phyloP scores from a whole-genome alignment of 2,113 vertebrate genomes.

The Poecilia latipinna region DNA sequence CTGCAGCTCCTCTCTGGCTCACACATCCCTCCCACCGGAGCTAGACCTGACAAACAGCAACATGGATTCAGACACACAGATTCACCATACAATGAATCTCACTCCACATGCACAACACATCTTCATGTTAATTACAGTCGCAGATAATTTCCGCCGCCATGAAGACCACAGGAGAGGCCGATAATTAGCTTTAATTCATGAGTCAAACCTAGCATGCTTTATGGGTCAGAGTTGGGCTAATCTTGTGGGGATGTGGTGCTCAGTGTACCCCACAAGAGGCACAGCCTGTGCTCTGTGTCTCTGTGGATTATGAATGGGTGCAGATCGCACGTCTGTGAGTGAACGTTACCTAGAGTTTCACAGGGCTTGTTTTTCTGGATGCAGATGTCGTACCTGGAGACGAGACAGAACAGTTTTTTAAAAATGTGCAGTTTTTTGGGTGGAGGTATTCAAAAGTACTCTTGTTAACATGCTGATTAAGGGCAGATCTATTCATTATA shows the following conservation, averaged over 20 bases:
- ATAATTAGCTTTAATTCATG: neutral
- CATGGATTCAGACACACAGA: conserved; percentile 7
- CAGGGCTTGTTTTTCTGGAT: conserved; percentile 99
- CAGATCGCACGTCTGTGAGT: neutral
- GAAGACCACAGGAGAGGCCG: too few relatives aligned
- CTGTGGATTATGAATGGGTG: neutral
- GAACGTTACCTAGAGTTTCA: conserved; percentile 90
- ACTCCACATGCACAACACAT: neutral
- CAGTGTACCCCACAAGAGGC: neutral
- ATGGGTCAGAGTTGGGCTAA: neutral
- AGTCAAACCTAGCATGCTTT: neutral
- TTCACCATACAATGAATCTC: neutral
- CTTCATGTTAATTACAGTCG: neutral
- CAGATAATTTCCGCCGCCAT: neutral
- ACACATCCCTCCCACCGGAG: conserved; percentile 97
- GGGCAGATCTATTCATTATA: too few relatives aligned
- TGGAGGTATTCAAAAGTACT: neutral
- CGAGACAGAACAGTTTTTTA: neutral
- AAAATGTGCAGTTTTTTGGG: neutral
- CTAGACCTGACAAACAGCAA: conserved; percentile 83
- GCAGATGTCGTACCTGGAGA: conserved; percentile 95
- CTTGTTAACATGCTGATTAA: too few relatives aligned
- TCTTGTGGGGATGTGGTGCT: neutral
- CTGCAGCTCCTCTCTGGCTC: conserved; percentile 97
- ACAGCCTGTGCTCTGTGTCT: neutral